These are phyloP conservation scores for Turritopsis rubra DNA, from an alignment of 30 jellyfish, hydroid and myxozoan species.

Conservation along the genomic window DNA sequence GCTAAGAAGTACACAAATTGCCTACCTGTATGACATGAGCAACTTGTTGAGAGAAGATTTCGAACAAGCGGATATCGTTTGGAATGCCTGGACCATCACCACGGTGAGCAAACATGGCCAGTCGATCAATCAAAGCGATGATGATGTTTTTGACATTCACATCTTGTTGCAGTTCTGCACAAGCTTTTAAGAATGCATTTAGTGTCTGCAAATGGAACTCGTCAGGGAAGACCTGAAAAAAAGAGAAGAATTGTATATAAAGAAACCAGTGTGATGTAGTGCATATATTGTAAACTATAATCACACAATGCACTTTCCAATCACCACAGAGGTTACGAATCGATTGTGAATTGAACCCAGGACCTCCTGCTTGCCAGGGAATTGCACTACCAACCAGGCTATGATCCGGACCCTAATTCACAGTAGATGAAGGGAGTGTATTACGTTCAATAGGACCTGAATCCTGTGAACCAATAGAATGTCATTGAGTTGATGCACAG, in stretches of 20 bases:
- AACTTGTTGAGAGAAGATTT: constrained; percentile 90
- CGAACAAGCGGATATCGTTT: constrained; percentile 76
- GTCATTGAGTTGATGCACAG: no score
- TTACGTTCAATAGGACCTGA: no score
- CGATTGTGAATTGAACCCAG: constrained; percentile 85
- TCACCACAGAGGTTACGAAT: no score
- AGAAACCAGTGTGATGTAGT: constrained; percentile 91
- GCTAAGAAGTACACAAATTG: background rate
- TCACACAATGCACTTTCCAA: no score
- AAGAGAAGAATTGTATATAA: background rate
- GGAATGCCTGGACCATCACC: constrained; percentile 97
- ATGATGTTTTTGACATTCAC: constrained; percentile 94
- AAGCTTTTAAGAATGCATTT: constrained; percentile 83
- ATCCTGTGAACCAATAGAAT: no score
- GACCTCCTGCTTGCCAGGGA: constrained; percentile 89
- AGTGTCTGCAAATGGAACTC: constrained; percentile 91
- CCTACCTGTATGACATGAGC: constrained; percentile 89
- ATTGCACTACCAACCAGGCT: no score
- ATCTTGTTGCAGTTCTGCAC: constrained; percentile 95
- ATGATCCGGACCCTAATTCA: no score
- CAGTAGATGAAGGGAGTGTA: no score
- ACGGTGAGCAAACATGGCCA: constrained; percentile 95
- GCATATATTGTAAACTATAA: no score
- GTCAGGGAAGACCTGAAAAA: constrained; percentile 85
- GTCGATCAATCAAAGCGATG: constrained; percentile 85